phyloP scores from a whole-genome alignment of 92 coral and sea anemone species.

The Chrysogorgia sp. region DNA sequence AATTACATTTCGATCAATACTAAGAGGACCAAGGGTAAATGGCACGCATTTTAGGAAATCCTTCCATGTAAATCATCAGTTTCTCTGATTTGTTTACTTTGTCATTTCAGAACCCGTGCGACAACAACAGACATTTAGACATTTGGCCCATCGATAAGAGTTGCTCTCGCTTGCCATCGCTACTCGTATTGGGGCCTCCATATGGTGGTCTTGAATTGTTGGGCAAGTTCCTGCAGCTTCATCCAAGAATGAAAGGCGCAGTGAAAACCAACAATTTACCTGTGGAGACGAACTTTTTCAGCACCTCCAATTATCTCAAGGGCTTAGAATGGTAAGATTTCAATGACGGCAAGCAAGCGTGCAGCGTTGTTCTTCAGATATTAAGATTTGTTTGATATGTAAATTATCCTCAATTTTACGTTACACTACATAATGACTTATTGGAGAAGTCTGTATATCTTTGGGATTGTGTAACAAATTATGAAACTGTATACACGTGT shows the following conservation, averaged over 20 bases:
- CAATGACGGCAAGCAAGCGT: too few relatives aligned
- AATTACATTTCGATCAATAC: slow-evolving; percentile 54
- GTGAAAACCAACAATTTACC: slow-evolving; percentile 41
- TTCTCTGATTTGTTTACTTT: not conserved
- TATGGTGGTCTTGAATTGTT: slow-evolving; percentile 89
- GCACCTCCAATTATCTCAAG: slow-evolving; percentile 87
- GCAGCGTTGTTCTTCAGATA: too few relatives aligned
- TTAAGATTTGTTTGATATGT: too few relatives aligned
- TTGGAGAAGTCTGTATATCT: too few relatives aligned
- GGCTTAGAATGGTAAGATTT: slow-evolving; percentile 90
- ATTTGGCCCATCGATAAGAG: slow-evolving; percentile 91
- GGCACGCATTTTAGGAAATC: not conserved
- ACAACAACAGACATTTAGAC: slow-evolving; percentile 81
- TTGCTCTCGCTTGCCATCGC: slow-evolving; percentile 86
- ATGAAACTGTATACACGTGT: too few relatives aligned
- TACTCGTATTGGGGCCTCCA: slow-evolving; percentile 92
- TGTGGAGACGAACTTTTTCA: slow-evolving; percentile 77
- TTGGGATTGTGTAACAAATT: too few relatives aligned
- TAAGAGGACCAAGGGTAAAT: not conserved
- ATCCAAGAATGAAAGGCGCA: slow-evolving; percentile 73
- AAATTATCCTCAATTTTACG: too few relatives aligned
- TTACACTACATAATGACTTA: too few relatives aligned
- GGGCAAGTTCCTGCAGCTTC: slow-evolving; percentile 69
- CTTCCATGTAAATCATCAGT: not conserved
- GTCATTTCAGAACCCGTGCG: slow-evolving; percentile 84